Base-by-base conservation (phyloP, 1,140 invertebrate genomes). In the Tachypleus tridentatus region DNA sequence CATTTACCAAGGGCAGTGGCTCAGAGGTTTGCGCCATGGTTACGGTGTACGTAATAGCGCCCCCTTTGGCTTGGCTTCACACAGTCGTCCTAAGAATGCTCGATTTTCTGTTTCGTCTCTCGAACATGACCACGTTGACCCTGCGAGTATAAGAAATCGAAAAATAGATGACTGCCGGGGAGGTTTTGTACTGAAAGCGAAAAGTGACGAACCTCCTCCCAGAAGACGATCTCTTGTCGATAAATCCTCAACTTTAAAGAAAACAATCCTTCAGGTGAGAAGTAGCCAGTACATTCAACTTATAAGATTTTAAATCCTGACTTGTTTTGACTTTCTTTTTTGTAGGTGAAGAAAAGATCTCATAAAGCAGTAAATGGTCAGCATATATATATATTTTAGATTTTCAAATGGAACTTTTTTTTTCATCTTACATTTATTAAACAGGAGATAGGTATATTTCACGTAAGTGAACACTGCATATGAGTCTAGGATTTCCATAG, bases 41-140 rank as follows among this genome's bases (percentile, higher is more conserved):
- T 99, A 98, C 76, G 97, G 97, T 5, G 94, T 99, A 29, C 83
- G 97, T 51, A 90, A 89, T 60, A 97, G 93, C 72, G 95, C 97
- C n/a, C 88, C 93, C 8, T 98, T 98, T 79, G 67, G 67, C 3
- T 61, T 66, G 8, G 67, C 67, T 6, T 69, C 67, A 3, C 67
- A 69, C 53, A 60, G 64, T 59, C 64, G 67, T 29, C 67, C 62
- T 10, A 64, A 61, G 51, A 64, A 57, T n/a, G 81, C 91, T 51
- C 82, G 93, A 57, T 60, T 60, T 5, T 67, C 66, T 49, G 60
- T 69, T 4, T 59, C 57, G 9, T 66, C 64, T 52, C 61, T 66
- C 52, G 61, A 64, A 47, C 94, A 90, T 64, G 60, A 58, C 51
- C 60, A 63, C 10, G 53, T 62, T 29, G 63, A 69, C 57, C 64